Evolutionary conservation across 2,797 vertebrate species (phyloP), one percentile per base, ranked within the genome.

Genomic region (Platyrinchus mystaceus): DNA sequence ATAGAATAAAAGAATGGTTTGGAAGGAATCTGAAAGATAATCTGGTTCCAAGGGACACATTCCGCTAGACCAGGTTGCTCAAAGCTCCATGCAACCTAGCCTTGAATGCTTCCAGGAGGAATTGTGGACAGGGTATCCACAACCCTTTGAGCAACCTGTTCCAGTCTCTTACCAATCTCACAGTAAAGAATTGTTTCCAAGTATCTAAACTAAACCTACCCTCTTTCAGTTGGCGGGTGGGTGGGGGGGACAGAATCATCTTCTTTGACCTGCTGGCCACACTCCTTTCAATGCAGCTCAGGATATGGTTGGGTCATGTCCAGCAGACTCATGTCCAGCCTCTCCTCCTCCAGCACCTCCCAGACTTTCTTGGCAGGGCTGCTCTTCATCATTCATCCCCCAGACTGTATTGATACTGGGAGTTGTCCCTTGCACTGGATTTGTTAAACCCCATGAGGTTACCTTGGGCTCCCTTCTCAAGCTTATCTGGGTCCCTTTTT

Each of bases 211-310:
- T 27, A 77, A 77, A 34, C 8, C 24, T 27, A 34, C 21, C 26
- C 26, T 36, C 22, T 46, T 52, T 16, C n/a, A 34, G 21, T 58
- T 0, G n/a, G n/a, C n/a, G n/a, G n/a, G n/a, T n/a, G n/a, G n/a
- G n/a, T n/a, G n/a, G 49, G 27, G 43, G 20, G 5, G 22, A 23
- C 7, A 26, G 32, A 63, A 56, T 30, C 4, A 6, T 14, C 19
- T 43, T 9, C 19, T 23, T 69, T 0, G 0, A 14, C 32, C 70
- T 56, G 41, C 36, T 49, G 22, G 2, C 36, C 36, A 10, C 0
- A 0, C 20, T 37, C 17, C 11, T 37, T 83, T 63, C 24, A 28
- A 30, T 30, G 36, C 12, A 44, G 14, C 6, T 7, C 14, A 43
- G 14, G 24, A 26, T n/a, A 30, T 0, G 0, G 43, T 50, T 70